phyloP scores from a whole-genome alignment of 2,888 invertebrate species.

The Caenorhabditis virilis region DNA sequence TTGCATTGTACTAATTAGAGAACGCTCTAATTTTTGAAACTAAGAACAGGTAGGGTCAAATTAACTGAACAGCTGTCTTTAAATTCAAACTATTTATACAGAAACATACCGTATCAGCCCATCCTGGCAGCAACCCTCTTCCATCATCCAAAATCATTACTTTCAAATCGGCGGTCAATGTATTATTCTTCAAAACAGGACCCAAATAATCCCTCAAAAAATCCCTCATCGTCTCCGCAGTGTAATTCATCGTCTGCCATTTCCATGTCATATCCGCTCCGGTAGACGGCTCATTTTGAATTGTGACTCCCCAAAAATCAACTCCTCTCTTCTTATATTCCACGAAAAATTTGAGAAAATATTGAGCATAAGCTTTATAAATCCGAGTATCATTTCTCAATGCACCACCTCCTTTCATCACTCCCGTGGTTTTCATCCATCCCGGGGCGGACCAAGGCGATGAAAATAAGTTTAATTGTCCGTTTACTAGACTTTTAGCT shows the following conservation, averaged over 20 bases:
- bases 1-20: too few species aligned
- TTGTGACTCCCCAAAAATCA: slow-evolving; percentile 80
- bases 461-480: slow-evolving; percentile 70
- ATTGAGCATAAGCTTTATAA: slow-evolving; percentile 75
- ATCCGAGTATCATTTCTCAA: slow-evolving; percentile 22
- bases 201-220: slow-evolving; percentile 80
- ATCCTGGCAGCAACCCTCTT: slow-evolving; percentile 25
- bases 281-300: slow-evolving; percentile 78
- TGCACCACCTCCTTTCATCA: slow-evolving; percentile 66
- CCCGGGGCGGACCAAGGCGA: slow-evolving; percentile 74
- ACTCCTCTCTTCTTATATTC: slow-evolving; percentile 76
- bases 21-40: too few species aligned
- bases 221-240: slow-evolving; percentile 69
- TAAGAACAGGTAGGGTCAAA: too few species aligned
- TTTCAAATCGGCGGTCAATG: slow-evolving; percentile 74
- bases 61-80: too few species aligned
- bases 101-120: not conserved
- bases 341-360: slow-evolving; percentile 80
- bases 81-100: too few species aligned
- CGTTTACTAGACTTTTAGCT: slow-evolving; percentile 31
- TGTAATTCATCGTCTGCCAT: slow-evolving; percentile 80
- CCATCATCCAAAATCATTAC: slow-evolving; percentile 80
- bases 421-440: slow-evolving; percentile 74
- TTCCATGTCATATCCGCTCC: slow-evolving; percentile 69
- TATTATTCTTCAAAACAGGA: slow-evolving; percentile 75